These are phyloP conservation scores for Philaethria dido DNA, from an alignment of 2,888 invertebrate species.

Conservation along the genomic window DNA sequence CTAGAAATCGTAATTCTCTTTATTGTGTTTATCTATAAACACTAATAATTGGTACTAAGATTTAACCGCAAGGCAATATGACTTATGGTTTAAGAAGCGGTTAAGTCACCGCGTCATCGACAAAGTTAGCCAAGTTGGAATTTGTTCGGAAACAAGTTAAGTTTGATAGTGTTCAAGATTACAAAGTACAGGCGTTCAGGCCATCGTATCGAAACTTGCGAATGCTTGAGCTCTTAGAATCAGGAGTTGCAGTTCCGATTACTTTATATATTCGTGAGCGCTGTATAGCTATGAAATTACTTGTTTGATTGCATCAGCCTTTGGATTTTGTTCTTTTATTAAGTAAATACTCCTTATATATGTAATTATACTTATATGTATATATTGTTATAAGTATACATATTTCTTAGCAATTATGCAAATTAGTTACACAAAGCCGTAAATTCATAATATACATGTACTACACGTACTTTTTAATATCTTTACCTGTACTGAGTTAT, in stretches of 20 bases:
- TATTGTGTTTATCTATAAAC: constrained; percentile 4
- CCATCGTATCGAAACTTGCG: constrained; percentile 37
- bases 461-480: too few species aligned
- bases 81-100: constrained; percentile 19
- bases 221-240: constrained; percentile 29
- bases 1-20: background rate
- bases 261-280: constrained; percentile 9
- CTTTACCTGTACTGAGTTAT: too few species aligned
- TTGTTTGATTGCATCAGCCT: background rate
- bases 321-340: background rate
- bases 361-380: background rate
- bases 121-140: constrained; percentile 40
- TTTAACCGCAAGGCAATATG: constrained; percentile 7
- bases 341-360: too few species aligned
- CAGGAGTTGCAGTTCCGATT: constrained; percentile 28
- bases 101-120: constrained; percentile 39
- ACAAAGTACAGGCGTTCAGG: constrained; percentile 37
- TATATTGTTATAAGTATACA: too few species aligned
- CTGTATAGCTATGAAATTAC: background rate
- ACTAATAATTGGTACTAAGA: constrained; percentile 1
- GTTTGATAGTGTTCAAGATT: constrained; percentile 44
- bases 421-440: too few species aligned
- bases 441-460: too few species aligned
- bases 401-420: background rate
- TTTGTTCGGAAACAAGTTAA: constrained; percentile 41